Conservation (phyloP, 2,888 invertebrate genomes). For the Stomorhina lunata region DNA sequence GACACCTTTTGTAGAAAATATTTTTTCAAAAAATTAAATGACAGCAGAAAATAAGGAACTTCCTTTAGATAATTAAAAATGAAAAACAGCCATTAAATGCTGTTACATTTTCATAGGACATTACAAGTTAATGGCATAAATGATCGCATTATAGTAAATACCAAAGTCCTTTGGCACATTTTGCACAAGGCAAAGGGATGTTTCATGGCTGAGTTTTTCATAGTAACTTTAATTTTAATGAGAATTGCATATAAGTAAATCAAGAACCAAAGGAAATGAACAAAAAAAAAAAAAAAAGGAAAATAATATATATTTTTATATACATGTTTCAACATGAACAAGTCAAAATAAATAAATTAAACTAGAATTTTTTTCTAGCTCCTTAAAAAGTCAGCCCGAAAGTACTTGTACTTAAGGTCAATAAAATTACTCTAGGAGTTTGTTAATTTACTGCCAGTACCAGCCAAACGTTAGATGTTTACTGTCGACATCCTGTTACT, state of each 20-base stretch:
- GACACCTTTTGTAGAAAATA: not conserved
- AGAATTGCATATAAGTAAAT: conserved; percentile 47
- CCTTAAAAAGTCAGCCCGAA: not conserved
- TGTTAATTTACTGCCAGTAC: conserved; percentile 42
- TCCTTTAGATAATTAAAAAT: conserved; percentile 58
- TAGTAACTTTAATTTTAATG: not conserved
- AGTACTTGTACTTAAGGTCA: conserved; percentile 46
- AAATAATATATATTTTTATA: not conserved
- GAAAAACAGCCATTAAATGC: conserved; percentile 32
- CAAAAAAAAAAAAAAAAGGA: not conserved
- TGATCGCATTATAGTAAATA: conserved; percentile 11
- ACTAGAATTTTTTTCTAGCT: conserved; percentile 30
- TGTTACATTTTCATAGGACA: conserved; percentile 30
- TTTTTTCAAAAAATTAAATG: conserved; percentile 23
- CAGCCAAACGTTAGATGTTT: not conserved
- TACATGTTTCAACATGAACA: not conserved
- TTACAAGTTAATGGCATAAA: conserved; percentile 50
- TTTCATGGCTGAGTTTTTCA: too few species aligned
- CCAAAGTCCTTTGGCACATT: not conserved
- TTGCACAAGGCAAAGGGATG: too few species aligned
- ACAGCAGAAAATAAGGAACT: conserved; percentile 36
- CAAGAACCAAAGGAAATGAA: conserved; percentile 21
- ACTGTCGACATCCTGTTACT: not conserved
- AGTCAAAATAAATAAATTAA: conserved; percentile 42
- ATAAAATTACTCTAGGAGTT: conserved; percentile 44